A percentile compares a stretch with the other conserved stretches of the same genome.
phyloP scores from a whole-genome alignment of 1,140 invertebrate species.

The Drosophila kohkoa region DNA sequence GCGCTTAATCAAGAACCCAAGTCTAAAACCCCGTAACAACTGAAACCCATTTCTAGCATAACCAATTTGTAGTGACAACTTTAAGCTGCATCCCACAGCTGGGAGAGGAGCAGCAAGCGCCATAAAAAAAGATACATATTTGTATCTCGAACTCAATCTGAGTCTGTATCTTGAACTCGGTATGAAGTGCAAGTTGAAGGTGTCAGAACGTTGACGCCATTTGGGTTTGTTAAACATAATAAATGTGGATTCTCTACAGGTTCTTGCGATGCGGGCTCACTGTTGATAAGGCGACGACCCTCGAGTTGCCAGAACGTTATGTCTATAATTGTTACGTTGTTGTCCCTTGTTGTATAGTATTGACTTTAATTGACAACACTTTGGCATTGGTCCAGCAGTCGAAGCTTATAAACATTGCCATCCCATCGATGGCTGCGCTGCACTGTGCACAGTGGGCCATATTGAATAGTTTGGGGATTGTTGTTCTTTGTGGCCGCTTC shows the following conservation, averaged over 20 bases:
- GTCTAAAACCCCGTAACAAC: slow-evolving; percentile 11
- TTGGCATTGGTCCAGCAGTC: slow-evolving; percentile 45
- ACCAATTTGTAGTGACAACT: slow-evolving; percentile 81
- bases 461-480: slow-evolving; percentile 10
- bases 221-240: slow-evolving; percentile 79
- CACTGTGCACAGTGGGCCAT: slow-evolving; percentile 48
- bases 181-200: slow-evolving; percentile 61
- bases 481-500: slow-evolving; percentile 19
- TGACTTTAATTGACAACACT: slow-evolving; percentile 79
- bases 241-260: slow-evolving; percentile 68
- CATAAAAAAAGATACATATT: slow-evolving; percentile 63
- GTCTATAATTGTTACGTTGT: slow-evolving; percentile 43
- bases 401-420: slow-evolving; percentile 10
- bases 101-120: slow-evolving; percentile 40
- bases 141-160: slow-evolving; percentile 29
- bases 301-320: slow-evolving; percentile 32
- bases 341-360: slow-evolving; percentile 48
- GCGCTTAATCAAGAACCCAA: slow-evolving; percentile 67
- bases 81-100: slow-evolving; percentile 56
- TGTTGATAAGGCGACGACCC: slow-evolving; percentile 58
- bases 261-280: slow-evolving; percentile 36
- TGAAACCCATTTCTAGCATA: slow-evolving; percentile 32
- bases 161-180: slow-evolving; percentile 20
- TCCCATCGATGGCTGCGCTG: not conserved
- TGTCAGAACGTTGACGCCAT: slow-evolving; percentile 78